Evolutionary conservation across 2,113 vertebrate species (phyloP), one percentile per base, ranked within the genome.

Genomic region (Thermophis baileyi): DNA sequence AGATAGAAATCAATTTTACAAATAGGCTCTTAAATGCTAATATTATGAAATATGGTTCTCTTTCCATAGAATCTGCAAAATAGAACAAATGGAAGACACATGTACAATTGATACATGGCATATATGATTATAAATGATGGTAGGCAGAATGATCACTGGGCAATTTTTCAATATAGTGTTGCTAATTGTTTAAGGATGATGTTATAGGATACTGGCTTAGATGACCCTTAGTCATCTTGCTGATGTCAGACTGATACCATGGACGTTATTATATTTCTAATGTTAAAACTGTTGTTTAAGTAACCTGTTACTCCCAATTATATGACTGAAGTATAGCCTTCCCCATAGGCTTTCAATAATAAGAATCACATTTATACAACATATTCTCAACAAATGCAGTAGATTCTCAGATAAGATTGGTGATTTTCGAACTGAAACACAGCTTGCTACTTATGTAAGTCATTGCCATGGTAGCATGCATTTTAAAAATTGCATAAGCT

Each of bases 391-490:
- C 91, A 40, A 1, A 40, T 46, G 81, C 20, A 90, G 57, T 94
- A 86, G 30, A 88, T 5, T 85, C 18, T 57, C 92, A 54, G 69
- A 90, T 0, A 89, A n/a, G 16, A 95, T 89, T n/a, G 57, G 27
- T 1, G 89, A 54, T 81, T 57, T 88, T 89, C 89, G 0, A 14
- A 92, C 92, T 94, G 97, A 96, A 92, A 95, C 95, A 95, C 88
- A 12, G 93, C 92, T 91, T 10, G 93, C 92, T 91, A 0, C 95
- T 97, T 94, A 97, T 96, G 94, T 95, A 96, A 97, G 94, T 91
- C 89, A 96, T 97, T 97, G 94, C 96, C 94, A 96, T 95, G 95
- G 97, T 85, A 94, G 93, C 95, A 0, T 63, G 95, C 90, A 94
- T 93, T 94, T 20, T 95, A 18, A 94, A 94, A 3, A 0, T 96